Conservation (phyloP, 2,113 vertebrate genomes). For the Origma solitaria region DNA sequence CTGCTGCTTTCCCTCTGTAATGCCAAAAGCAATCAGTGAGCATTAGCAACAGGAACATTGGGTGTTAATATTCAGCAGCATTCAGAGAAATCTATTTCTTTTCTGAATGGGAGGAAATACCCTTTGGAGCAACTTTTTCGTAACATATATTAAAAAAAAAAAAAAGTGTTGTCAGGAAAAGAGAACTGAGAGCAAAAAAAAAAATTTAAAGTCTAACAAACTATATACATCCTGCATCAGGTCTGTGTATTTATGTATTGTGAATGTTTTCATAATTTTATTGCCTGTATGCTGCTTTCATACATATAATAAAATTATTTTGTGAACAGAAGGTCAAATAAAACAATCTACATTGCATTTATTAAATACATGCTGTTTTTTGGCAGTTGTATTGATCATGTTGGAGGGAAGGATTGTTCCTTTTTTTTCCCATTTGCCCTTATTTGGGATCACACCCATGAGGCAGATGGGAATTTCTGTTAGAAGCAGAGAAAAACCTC, state of each 20-base stretch:
- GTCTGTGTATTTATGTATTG: slow-evolving; percentile 72
- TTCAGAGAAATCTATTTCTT: slow-evolving; percentile 19
- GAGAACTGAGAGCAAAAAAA: slow-evolving; percentile 41
- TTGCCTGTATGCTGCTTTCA: slow-evolving; percentile 81
- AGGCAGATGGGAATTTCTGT: neutral
- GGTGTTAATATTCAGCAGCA: slow-evolving; percentile 22
- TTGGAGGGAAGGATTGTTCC: neutral
- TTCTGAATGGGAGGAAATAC: slow-evolving; percentile 39
- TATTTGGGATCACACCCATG: neutral
- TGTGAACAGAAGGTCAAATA: slow-evolving; percentile 71
- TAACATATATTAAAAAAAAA: neutral
- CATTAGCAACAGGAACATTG: neutral
- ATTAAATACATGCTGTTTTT: slow-evolving; percentile 23
- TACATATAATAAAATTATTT: slow-evolving; percentile 82
- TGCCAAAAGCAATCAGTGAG: slow-evolving; percentile 26
- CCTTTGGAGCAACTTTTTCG: slow-evolving; percentile 20
- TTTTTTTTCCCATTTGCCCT: neutral
- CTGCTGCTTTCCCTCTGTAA: slow-evolving; percentile 5
- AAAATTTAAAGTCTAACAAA: slow-evolving; percentile 12
- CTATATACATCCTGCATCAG: slow-evolving; percentile 62
- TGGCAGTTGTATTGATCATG: neutral
- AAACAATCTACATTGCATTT: slow-evolving; percentile 58
- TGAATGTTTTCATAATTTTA: slow-evolving; percentile 76
- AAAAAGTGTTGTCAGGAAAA: slow-evolving; percentile 33
- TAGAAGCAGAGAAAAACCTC: neutral